These are phyloP conservation scores for Eugnorisma glareosa DNA, from an alignment of 2,888 invertebrate species.

Conservation along the genomic window DNA sequence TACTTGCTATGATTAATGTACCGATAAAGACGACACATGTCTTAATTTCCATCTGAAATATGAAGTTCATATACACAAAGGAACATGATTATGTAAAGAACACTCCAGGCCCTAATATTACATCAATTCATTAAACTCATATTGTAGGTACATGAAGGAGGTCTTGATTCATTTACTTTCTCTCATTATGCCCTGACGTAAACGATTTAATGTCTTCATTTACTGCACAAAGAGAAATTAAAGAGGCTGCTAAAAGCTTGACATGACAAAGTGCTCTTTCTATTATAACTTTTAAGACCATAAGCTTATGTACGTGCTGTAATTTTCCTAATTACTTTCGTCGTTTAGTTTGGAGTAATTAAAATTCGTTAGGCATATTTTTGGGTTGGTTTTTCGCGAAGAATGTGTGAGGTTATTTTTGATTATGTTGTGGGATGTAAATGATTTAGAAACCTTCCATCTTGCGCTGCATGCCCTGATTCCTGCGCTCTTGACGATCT, in stretches of 20 bases:
- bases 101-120: conserved; percentile 50
- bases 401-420: conserved; percentile 2
- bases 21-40: neutral
- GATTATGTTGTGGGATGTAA: neutral
- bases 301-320: conserved; percentile 84
- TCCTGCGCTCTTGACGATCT: no score
- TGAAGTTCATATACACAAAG: conserved; percentile 30
- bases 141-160: conserved; percentile 60
- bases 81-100: conserved; percentile 45
- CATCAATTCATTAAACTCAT: conserved; percentile 72
- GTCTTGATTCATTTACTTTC: conserved; percentile 78
- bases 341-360: conserved; percentile 72
- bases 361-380: conserved; percentile 62
- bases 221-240: conserved; percentile 89
- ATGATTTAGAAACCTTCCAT: neutral
- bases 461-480: no score
- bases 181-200: conserved; percentile 83
- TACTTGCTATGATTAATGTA: neutral
- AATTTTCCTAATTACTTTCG: conserved; percentile 85
- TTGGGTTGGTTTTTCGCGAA: conserved; percentile 10
- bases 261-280: conserved; percentile 89
- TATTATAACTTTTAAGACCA: conserved; percentile 87
- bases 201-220: conserved; percentile 89
- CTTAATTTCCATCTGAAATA: conserved; percentile 31
- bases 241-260: conserved; percentile 89